Percentiles rank a stretch among this genome's conserved stretches.
phyloP scores from a whole-genome alignment of 2,888 invertebrate species.

The Serrognathus titanus region DNA sequence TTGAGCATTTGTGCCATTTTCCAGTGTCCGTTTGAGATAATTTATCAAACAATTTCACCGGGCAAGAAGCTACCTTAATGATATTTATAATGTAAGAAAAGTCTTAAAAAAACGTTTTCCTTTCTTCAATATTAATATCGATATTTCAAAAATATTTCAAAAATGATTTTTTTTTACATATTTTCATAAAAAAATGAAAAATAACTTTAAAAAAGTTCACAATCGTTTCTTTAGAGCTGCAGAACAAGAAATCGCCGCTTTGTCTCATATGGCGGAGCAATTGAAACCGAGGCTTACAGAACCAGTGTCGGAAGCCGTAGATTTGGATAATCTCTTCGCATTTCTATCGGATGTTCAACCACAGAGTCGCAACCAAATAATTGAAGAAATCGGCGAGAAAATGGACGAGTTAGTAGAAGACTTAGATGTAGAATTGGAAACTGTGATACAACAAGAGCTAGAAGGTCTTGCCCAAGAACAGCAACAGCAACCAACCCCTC shows the following conservation, averaged over 20 bases:
- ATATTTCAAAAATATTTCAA: too few species aligned
- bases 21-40: too few species aligned
- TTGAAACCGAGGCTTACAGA: conserved; percentile 59
- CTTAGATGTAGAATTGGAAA: conserved; percentile 72
- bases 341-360: conserved; percentile 78
- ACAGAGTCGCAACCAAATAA: conserved; percentile 52
- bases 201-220: too few species aligned
- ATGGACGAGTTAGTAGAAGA: conserved; percentile 82
- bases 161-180: too few species aligned
- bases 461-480: conserved; percentile 53
- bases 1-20: too few species aligned
- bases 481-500: conserved; percentile 39
- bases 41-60: too few species aligned
- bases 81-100: too few species aligned
- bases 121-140: too few species aligned
- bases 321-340: conserved; percentile 85
- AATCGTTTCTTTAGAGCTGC: conserved; percentile 55
- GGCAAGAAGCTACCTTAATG: too few species aligned
- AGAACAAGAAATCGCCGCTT: conserved; percentile 64
- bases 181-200: too few species aligned
- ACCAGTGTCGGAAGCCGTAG: conserved; percentile 66
- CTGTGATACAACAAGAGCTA: conserved; percentile 61
- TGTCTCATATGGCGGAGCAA: conserved; percentile 72
- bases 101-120: too few species aligned
- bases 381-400: conserved; percentile 80